phyloP scores from a whole-genome alignment of 2,797 vertebrate genomes.

The Poecilia gillii region DNA sequence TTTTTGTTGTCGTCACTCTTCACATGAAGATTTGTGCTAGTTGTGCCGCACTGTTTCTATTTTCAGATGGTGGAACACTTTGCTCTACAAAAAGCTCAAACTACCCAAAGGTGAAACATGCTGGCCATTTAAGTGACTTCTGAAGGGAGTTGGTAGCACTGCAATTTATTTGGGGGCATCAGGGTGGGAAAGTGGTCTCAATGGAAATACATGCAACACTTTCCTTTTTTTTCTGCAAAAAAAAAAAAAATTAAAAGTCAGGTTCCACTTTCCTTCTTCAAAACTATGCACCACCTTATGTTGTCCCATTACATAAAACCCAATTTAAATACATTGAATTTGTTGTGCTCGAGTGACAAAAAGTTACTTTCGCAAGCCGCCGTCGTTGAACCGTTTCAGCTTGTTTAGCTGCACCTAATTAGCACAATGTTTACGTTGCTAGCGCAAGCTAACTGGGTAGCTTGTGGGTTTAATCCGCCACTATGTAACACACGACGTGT shows the following conservation, averaged over 20 bases:
- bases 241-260: background rate
- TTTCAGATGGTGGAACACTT: background rate
- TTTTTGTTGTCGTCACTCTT: background rate
- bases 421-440: conserved; percentile 36
- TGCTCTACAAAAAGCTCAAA: background rate
- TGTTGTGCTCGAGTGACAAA: background rate
- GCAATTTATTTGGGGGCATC: background rate
- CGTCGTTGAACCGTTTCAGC: conserved; percentile 15
- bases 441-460: conserved; percentile 30
- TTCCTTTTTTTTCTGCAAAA: background rate
- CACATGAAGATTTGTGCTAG: background rate
- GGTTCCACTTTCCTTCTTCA: background rate
- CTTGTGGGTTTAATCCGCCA: conserved; percentile 1
- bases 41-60: background rate
- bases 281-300: background rate
- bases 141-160: background rate
- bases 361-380: background rate
- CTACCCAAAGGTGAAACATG: background rate
- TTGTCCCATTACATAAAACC: background rate
- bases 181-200: background rate
- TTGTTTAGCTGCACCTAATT: conserved; percentile 53
- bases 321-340: background rate
- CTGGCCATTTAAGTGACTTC: background rate
- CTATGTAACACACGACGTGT: background rate
- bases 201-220: background rate